phyloP scores from a whole-genome alignment of 2,113 vertebrate genomes.

The Neodon shergylaensis region DNA sequence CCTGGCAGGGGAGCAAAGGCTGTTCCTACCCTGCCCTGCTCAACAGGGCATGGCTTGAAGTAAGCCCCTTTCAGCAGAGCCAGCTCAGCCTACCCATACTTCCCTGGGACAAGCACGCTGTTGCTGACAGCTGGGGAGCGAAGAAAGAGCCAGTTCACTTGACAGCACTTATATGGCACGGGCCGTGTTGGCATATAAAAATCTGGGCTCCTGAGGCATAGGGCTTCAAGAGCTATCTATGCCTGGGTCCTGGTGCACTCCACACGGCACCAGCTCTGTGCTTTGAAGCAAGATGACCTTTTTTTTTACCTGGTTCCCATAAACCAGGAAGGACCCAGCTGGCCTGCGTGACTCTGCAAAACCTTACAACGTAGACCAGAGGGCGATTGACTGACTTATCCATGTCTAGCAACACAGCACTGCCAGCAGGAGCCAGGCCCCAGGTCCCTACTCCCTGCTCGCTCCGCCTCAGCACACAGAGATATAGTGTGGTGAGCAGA shows the following conservation, averaged over 20 bases:
- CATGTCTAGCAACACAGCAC: fast-evolving
- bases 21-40: too few relatives aligned
- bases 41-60: too few relatives aligned
- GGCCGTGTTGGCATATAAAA: not conserved
- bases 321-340: not conserved
- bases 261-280: not conserved
- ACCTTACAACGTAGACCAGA: not conserved
- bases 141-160: not conserved
- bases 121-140: not conserved
- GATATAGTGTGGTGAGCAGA: not conserved
- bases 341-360: not conserved
- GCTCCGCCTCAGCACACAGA: not conserved
- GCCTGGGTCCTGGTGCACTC: not conserved
- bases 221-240: not conserved
- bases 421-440: not conserved
- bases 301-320: not conserved
- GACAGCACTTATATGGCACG: not conserved
- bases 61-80: not conserved
- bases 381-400: not conserved
- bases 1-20: not conserved
- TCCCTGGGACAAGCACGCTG: fast-evolving
- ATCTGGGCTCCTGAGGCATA: not conserved
- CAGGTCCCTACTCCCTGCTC: not conserved
- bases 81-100: not conserved
- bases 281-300: not conserved